Evolutionary conservation across 2,797 vertebrate genomes (phyloP).

Genomic region (Labroides dimidiatus): DNA sequence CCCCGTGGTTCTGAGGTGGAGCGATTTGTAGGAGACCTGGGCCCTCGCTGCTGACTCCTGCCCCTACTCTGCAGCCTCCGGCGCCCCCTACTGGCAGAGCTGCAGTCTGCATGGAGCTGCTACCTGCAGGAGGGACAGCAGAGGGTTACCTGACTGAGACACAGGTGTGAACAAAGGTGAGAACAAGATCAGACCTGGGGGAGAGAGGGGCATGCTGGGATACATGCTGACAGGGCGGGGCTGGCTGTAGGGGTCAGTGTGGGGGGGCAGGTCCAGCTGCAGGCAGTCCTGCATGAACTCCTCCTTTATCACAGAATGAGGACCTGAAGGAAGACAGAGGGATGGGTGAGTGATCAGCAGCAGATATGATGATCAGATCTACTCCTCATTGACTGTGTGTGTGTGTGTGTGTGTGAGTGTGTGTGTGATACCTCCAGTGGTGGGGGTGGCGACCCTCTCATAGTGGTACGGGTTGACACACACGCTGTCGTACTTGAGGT

Average conservation of each 20-base stretch:
- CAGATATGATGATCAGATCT: no score
- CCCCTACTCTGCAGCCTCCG: neutral
- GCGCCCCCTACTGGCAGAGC: slow-evolving; percentile 47
- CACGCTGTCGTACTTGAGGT: slow-evolving; percentile 89
- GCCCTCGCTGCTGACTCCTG: slow-evolving; percentile 7
- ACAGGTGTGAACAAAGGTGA: neutral
- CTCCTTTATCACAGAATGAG: slow-evolving; percentile 80
- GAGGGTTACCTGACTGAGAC: neutral
- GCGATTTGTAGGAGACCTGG: slow-evolving; percentile 78
- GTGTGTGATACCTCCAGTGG: slow-evolving; percentile 73
- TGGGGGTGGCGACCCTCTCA: slow-evolving; percentile 84
- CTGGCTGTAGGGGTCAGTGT: slow-evolving; percentile 69
- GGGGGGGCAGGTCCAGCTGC: slow-evolving; percentile 78
- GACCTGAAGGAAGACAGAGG: slow-evolving; percentile 46
- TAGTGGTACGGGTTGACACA: slow-evolving; percentile 90
- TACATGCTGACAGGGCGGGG: slow-evolving; percentile 64
- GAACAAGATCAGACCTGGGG: slow-evolving; percentile 52
- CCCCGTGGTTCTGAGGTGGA: slow-evolving; percentile 59
- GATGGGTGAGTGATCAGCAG: no score
- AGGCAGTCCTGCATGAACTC: slow-evolving; percentile 82
- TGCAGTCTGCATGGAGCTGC: slow-evolving; percentile 59
- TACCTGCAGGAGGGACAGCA: slow-evolving; percentile 48
- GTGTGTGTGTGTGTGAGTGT: neutral
- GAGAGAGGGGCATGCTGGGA: slow-evolving; percentile 78
- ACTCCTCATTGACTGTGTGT: no score